phyloP scores from a whole-genome alignment of 2,888 invertebrate genomes.

The Harpalus rubripes region DNA sequence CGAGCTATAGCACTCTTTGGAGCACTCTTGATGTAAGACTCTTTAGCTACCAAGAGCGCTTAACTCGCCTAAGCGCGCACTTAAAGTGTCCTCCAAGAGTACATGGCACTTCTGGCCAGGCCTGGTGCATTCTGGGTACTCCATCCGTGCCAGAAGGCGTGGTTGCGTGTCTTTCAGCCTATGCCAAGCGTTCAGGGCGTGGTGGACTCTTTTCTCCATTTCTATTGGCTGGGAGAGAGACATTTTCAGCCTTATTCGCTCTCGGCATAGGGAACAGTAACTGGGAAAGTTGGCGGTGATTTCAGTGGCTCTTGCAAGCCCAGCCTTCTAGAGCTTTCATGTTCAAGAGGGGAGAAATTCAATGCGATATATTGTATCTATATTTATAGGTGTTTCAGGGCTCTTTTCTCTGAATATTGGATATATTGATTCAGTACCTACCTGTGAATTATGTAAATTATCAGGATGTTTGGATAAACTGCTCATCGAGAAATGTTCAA shows the following conservation, averaged over 20 bases:
- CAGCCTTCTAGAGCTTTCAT: constrained; percentile 72
- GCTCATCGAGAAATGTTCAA: constrained; percentile 41
- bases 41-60: constrained; percentile 79
- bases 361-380: constrained; percentile 76
- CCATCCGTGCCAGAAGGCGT: constrained; percentile 73
- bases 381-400: constrained; percentile 53
- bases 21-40: constrained; percentile 78
- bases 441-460: constrained; percentile 64
- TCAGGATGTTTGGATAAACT: constrained; percentile 39
- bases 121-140: constrained; percentile 77
- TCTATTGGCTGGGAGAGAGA: constrained; percentile 46
- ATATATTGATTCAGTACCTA: constrained; percentile 74
- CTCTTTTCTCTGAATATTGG: constrained; percentile 73
- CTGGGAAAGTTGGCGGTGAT: constrained; percentile 18
- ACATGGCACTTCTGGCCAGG: constrained; percentile 77
- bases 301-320: constrained; percentile 67
- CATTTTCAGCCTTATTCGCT: constrained; percentile 60
- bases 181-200: constrained; percentile 64
- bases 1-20: constrained; percentile 78
- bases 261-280: constrained; percentile 32
- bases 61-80: constrained; percentile 79
- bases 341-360: constrained; percentile 73
- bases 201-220: constrained; percentile 58
- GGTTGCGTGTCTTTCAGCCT: constrained; percentile 68
- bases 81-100: constrained; percentile 78